Evolutionary conservation across 2,888 invertebrate species (phyloP), one percentile per base, ranked within the genome.

Genomic region (Aleiodes alternator): DNA sequence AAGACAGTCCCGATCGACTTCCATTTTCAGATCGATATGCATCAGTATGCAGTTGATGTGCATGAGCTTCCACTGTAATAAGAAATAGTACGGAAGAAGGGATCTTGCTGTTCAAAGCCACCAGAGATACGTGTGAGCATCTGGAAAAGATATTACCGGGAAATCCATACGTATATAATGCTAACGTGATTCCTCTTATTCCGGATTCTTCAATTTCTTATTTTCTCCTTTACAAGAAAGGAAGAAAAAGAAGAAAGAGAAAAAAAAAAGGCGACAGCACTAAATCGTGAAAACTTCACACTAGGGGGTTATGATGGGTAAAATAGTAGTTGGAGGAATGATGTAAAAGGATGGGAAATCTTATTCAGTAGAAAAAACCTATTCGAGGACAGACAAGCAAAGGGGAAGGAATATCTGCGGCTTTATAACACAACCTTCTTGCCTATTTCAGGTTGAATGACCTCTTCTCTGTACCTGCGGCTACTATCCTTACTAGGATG

Each of bases 51-150:
- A 48, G 71, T 48, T 7, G 69, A 69, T 69, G 34, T 43, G 53
- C 31, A 53, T 16, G n/a, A 51, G 57, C 38, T 43, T 43, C 29
- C 48, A n/a, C 74, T 69, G 61, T 70, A 74, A 74, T 70, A 74
- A 70, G 69, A 69, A 59, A 64, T 56, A 34, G 34, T 51, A 29
- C 29, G 34, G 51, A 61, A 34, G 43, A 50, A 31, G 50, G 43
- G 23, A 64, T 64, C 51, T 53, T 23, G 16, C n/a, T 14, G 73
- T 53, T 14, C 48, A 56, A 23, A 48, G 31, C 59, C 34, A 53
- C 43, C 57, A 34, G 69, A 43, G 43, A 8, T 69, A 74, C 74
- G 74, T 74, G 74, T 74, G 74, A 74, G 74, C n/a, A 74, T 74
- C 57, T 31, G 23, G 74, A 69, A 34, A 61, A 38, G 53, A 74